These are phyloP conservation scores for Apodemus speciosus DNA, from an alignment of 2,113 vertebrate species.

Conservation along the genomic window DNA sequence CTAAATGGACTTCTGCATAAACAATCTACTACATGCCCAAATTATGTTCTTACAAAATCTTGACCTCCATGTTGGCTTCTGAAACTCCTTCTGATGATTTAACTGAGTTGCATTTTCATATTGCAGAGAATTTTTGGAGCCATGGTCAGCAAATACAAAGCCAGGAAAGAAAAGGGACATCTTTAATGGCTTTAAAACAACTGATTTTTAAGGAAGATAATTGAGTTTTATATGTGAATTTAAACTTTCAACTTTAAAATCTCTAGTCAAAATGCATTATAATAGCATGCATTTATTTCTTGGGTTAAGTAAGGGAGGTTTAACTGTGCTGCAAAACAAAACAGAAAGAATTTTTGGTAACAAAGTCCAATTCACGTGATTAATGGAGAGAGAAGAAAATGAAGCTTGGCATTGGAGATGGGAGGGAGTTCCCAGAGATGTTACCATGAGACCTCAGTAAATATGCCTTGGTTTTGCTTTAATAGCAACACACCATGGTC, in stretches of 20 bases:
- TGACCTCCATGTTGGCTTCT: background rate
- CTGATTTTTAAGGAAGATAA: constrained; percentile 30
- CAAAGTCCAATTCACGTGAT: background rate
- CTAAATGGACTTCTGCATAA: background rate
- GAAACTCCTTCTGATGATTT: background rate
- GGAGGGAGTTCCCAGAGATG: constrained; percentile 9
- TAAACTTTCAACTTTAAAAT: constrained; percentile 8
- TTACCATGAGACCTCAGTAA: background rate
- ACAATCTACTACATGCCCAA: background rate
- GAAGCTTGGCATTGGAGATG: constrained; percentile 2
- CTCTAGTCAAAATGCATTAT: background rate
- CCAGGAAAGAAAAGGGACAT: background rate
- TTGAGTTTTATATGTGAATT: background rate
- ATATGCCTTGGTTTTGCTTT: constrained; percentile 49
- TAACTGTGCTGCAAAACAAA: background rate
- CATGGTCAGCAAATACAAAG: background rate
- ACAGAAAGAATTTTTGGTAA: background rate
- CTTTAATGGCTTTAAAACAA: constrained; percentile 4
- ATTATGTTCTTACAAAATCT: background rate
- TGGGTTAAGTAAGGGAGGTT: background rate
- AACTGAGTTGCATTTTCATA: constrained; percentile 19
- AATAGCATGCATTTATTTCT: background rate
- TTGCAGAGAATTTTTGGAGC: background rate
- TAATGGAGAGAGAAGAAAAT: constrained; percentile 7
- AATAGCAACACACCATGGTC: background rate